Percentiles rank a stretch among this genome's conserved stretches.
phyloP scores from a whole-genome alignment of 1,140 invertebrate genomes.

The Drosophila virilis region DNA sequence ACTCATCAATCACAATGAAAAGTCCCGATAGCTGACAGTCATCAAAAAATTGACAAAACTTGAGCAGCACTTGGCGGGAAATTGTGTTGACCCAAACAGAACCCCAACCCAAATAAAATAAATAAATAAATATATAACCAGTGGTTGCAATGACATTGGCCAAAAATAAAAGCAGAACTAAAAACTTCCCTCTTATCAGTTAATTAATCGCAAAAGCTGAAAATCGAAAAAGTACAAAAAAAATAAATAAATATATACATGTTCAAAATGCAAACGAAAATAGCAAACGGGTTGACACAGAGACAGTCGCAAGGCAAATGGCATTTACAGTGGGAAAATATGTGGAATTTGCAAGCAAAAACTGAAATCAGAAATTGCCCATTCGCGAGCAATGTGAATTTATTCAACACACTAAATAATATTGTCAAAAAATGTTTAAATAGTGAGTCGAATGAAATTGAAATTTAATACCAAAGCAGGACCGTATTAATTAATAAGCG shows the following conservation, averaged over 20 bases:
- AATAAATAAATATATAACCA: slow-evolving; percentile 1
- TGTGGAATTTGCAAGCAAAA: not conserved
- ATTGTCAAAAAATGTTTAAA: no score
- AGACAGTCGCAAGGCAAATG: slow-evolving; percentile 5
- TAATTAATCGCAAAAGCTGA: slow-evolving; percentile 73
- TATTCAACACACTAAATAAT: no score
- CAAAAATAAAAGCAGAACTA: slow-evolving; percentile 10
- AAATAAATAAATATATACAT: not conserved
- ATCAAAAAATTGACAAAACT: slow-evolving; percentile 72
- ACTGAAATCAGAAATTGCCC: no score
- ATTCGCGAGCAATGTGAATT: no score
- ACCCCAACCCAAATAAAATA: slow-evolving; percentile 9
- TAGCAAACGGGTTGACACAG: slow-evolving; percentile 61
- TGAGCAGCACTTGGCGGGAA: slow-evolving; percentile 17
- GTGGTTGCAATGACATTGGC: slow-evolving; percentile 71
- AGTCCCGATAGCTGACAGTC: slow-evolving; percentile 17
- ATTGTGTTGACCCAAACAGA: slow-evolving; percentile 10
- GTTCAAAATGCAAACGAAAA: slow-evolving; percentile 51
- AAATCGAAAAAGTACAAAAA: slow-evolving; percentile 32
- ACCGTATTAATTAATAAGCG: no score
- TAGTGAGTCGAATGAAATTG: no score
- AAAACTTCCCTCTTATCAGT: slow-evolving; percentile 64
- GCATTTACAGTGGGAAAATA: slow-evolving; percentile 23
- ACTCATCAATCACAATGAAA: slow-evolving; percentile 52
- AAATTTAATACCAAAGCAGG: no score